phyloP scores from a whole-genome alignment of 2,113 vertebrate species.

The Calidris pugnax region DNA sequence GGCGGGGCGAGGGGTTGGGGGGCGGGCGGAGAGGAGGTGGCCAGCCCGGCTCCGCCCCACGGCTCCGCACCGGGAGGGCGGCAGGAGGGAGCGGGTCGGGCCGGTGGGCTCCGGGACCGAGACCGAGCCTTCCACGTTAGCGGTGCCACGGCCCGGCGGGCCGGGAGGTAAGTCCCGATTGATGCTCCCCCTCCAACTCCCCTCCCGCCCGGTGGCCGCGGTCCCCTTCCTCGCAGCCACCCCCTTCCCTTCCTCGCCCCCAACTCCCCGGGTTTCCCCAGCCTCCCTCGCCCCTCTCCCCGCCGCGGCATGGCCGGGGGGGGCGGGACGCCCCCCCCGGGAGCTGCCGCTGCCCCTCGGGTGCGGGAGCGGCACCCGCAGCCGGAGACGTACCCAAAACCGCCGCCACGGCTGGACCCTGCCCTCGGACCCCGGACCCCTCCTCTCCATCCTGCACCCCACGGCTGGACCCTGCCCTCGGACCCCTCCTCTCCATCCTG shows the following conservation, averaged over 20 bases:
- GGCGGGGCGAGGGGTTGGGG: not conserved
- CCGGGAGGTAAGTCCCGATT: not conserved
- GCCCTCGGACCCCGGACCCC: not conserved
- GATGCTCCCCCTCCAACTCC: not conserved
- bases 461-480: too few relatives aligned
- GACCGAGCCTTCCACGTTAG: not conserved
- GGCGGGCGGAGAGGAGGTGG: not conserved
- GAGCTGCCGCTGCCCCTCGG: not conserved
- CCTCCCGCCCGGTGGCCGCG: not conserved
- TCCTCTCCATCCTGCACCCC: not conserved
- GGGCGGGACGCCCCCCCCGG: too few relatives aligned
- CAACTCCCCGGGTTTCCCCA: too few relatives aligned
- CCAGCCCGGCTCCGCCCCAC: conserved; percentile 1
- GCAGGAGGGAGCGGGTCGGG: not conserved
- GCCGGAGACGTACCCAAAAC: not conserved
- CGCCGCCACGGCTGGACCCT: not conserved
- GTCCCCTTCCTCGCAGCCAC: not conserved
- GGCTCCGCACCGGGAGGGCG: not conserved
- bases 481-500: too few relatives aligned
- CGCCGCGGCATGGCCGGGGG: not conserved
- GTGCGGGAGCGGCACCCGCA: not conserved
- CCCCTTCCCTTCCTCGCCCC: not conserved
- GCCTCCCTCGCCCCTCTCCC: not conserved
- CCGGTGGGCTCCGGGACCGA: not conserved
- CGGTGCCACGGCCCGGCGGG: not conserved